Evolutionary conservation across 2,113 vertebrate species (phyloP).

Genomic region (Emydocephalus ijimae): DNA sequence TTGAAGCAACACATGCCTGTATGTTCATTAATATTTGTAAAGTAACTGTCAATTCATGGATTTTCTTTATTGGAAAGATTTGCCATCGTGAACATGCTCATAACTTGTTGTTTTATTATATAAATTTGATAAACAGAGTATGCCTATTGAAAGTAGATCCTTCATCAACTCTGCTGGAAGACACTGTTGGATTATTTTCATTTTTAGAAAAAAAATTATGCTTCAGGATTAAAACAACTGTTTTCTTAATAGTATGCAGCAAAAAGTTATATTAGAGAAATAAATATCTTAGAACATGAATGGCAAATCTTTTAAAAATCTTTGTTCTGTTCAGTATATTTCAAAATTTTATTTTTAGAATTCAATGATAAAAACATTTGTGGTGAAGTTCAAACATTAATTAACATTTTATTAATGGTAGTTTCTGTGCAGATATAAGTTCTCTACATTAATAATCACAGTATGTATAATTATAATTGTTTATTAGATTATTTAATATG

Average conservation of each 20-base stretch:
- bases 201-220: slow-evolving; percentile 34
- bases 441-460: background rate
- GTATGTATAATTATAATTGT: background rate
- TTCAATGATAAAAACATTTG: slow-evolving; percentile 17
- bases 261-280: slow-evolving; percentile 34
- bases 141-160: slow-evolving; percentile 28
- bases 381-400: background rate
- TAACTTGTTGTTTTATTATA: background rate
- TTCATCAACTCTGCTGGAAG: slow-evolving; percentile 5
- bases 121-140: background rate
- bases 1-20: slow-evolving; percentile 1
- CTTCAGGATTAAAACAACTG: slow-evolving; percentile 37
- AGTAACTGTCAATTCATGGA: slow-evolving; percentile 44
- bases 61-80: slow-evolving; percentile 41
- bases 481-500: background rate
- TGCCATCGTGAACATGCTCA: background rate
- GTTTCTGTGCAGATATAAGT: background rate
- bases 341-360: slow-evolving; percentile 31
- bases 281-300: background rate
- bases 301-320: slow-evolving; percentile 20
- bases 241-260: slow-evolving; percentile 31
- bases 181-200: slow-evolving; percentile 27
- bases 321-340: slow-evolving; percentile 20
- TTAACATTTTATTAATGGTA: background rate
- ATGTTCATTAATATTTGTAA: slow-evolving; percentile 54